phyloP scores from a whole-genome alignment of 1,140 invertebrate genomes.

The Drosophila tani region DNA sequence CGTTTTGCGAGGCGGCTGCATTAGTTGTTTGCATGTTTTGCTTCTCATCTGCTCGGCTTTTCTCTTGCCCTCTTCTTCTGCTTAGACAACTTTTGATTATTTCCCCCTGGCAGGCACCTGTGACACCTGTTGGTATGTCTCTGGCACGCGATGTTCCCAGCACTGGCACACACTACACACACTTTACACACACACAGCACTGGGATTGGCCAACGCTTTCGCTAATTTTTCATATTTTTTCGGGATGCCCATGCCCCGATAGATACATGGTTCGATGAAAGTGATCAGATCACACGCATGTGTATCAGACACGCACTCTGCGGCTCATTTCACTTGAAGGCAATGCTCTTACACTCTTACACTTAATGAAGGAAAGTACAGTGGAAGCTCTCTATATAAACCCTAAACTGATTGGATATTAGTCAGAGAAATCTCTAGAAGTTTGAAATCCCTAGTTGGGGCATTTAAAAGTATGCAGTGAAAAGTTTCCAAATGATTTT shows the following conservation, averaged over 20 bases:
- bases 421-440: too few species aligned
- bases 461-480: neutral
- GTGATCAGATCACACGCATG: slow-evolving; percentile 23
- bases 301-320: slow-evolving; percentile 7
- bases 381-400: neutral
- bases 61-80: slow-evolving; percentile 42
- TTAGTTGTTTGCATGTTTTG: slow-evolving; percentile 50
- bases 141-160: slow-evolving; percentile 43
- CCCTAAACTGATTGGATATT: neutral
- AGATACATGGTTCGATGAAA: slow-evolving; percentile 26
- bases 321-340: slow-evolving; percentile 22
- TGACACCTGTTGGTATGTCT: slow-evolving; percentile 52
- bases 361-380: neutral
- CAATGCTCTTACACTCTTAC: slow-evolving; percentile 11
- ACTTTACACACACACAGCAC: neutral
- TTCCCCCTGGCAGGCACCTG: slow-evolving; percentile 26
- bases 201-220: slow-evolving; percentile 7
- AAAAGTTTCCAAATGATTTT: neutral
- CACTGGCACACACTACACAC: slow-evolving; percentile 10
- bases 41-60: slow-evolving; percentile 38
- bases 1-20: slow-evolving; percentile 41
- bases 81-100: slow-evolving; percentile 55
- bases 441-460: neutral
- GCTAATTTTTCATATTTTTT: slow-evolving; percentile 34
- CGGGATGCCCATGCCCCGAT: slow-evolving; percentile 21